phyloP scores from a whole-genome alignment of 35 echinoderm and acorn worm genomes.

The Acanthaster planci region DNA sequence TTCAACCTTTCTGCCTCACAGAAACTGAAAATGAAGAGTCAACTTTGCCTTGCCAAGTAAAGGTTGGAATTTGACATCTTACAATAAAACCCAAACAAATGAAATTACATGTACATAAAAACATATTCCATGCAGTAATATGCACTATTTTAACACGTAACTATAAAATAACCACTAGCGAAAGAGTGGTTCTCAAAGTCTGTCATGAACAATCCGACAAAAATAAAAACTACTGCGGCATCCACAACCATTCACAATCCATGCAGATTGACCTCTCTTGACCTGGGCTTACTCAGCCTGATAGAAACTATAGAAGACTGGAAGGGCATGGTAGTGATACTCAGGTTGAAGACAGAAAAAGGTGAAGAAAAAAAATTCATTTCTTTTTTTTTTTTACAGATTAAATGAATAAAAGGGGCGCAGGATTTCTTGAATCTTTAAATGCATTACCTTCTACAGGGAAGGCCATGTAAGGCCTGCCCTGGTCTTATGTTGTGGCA shows the following conservation, averaged over 20 bases:
- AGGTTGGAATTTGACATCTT: conserved; percentile 11
- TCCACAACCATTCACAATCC: background rate
- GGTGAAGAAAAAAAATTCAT: no score
- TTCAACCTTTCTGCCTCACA: background rate
- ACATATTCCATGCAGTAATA: conserved; percentile 15
- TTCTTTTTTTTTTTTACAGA: no score
- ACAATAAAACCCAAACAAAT: background rate
- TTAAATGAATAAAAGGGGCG: no score
- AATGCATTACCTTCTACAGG: no score
- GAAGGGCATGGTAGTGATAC: background rate
- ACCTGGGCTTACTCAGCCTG: background rate
- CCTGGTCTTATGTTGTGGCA: no score
- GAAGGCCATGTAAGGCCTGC: no score
- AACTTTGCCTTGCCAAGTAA: background rate
- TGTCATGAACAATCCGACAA: background rate
- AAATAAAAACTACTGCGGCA: background rate
- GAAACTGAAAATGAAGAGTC: background rate
- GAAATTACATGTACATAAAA: background rate
- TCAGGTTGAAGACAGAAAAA: background rate
- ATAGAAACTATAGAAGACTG: background rate
- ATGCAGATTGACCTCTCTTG: background rate
- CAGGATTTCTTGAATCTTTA: no score
- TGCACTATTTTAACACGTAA: conserved; percentile 4
- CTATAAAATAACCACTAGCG: conserved; percentile 24
- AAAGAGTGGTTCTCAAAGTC: background rate